Evolutionary conservation across 2,797 vertebrate species (phyloP).

Genomic region (Craterocephalus amniculus): DNA sequence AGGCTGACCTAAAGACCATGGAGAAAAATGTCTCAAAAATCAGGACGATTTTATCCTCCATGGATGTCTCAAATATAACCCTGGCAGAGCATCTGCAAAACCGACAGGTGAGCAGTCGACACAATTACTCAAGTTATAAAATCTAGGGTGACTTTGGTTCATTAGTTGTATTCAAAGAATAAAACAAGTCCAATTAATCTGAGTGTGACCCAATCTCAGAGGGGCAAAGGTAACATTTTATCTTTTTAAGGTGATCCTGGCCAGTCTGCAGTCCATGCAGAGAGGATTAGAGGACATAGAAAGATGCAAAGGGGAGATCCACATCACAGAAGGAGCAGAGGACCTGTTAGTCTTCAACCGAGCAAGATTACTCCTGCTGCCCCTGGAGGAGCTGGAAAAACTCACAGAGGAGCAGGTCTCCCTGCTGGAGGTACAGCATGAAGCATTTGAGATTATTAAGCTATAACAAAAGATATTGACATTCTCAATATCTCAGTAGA

Average conservation of each 20-base stretch:
- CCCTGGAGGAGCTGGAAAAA: slow-evolving; percentile 84
- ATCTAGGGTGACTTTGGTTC: neutral
- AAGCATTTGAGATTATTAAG: neutral
- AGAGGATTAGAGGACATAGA: slow-evolving; percentile 85
- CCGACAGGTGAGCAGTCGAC: slow-evolving; percentile 82
- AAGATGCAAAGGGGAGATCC: slow-evolving; percentile 80
- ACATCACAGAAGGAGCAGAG: slow-evolving; percentile 75
- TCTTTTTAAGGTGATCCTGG: slow-evolving; percentile 84
- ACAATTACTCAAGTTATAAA: neutral
- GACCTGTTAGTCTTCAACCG: slow-evolving; percentile 86
- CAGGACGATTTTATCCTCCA: slow-evolving; percentile 85
- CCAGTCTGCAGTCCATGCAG: slow-evolving; percentile 87
- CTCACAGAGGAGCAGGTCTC: slow-evolving; percentile 83
- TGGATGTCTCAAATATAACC: slow-evolving; percentile 83
- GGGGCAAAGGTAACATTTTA: neutral
- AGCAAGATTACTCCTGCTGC: slow-evolving; percentile 80
- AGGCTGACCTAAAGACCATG: slow-evolving; percentile 88
- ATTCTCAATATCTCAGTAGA: neutral
- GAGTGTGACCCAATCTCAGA: neutral
- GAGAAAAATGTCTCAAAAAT: slow-evolving; percentile 90
- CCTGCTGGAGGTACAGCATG: slow-evolving; percentile 82
- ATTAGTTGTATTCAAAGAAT: neutral
- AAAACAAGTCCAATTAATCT: neutral
- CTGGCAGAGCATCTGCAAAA: slow-evolving; percentile 87
- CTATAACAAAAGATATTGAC: neutral